Evolutionary conservation across 1,140 invertebrate genomes (phyloP).

Genomic region (Lasioglossum albipes): DNA sequence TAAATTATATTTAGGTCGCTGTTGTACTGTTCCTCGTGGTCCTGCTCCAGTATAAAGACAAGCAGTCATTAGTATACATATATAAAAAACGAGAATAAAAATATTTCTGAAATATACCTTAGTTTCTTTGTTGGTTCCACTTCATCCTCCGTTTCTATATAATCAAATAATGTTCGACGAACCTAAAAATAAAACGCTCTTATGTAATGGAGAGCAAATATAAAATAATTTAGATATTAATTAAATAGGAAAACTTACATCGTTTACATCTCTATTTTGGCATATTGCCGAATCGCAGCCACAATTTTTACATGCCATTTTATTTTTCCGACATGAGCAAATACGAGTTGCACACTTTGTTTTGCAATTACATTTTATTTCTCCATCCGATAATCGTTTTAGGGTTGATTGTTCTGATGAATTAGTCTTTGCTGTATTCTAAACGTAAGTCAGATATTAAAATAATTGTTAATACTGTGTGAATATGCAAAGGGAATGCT

Average conservation of each 20-base stretch:
- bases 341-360: constrained; percentile 81
- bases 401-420: constrained; percentile 43
- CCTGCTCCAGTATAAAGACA: not conserved
- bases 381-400: constrained; percentile 81
- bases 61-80: not conserved
- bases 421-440: constrained; percentile 62
- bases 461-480: not conserved
- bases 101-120: constrained; percentile 18
- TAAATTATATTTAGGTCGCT: not conserved
- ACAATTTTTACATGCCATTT: constrained; percentile 78
- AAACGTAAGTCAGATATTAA: constrained; percentile 40
- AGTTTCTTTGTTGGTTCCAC: constrained; percentile 20
- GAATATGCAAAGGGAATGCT: not conserved
- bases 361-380: constrained; percentile 83
- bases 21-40: not conserved
- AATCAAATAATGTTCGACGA: not conserved
- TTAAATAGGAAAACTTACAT: constrained; percentile 56
- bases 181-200: constrained; percentile 26
- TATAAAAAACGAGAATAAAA: not conserved
- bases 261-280: constrained; percentile 74
- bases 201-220: not conserved
- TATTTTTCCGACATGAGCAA: constrained; percentile 82
- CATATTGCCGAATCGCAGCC: constrained; percentile 80
- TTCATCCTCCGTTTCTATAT: not conserved
- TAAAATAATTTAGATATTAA: not conserved